These are phyloP conservation scores for Lepus europaeus DNA, from an alignment of 2,113 vertebrate species.

Conservation along the genomic window DNA sequence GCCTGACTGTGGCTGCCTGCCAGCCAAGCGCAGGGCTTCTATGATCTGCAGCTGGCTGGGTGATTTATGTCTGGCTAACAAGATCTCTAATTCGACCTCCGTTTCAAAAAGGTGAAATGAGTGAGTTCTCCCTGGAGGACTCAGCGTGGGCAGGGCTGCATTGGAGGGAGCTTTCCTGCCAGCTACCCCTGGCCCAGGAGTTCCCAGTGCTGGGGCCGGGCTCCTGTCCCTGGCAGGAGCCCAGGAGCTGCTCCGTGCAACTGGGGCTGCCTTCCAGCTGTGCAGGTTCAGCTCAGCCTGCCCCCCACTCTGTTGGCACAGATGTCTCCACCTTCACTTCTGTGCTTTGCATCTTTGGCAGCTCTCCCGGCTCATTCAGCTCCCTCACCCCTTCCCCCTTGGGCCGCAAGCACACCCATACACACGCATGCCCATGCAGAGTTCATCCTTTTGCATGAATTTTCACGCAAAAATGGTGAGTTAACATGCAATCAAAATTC, in stretches of 20 bases:
- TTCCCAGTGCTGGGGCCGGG: not conserved
- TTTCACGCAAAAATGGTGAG: not conserved
- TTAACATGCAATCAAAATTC: not conserved
- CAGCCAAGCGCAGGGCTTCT: not conserved
- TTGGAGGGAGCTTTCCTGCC: not conserved
- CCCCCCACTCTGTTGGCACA: not conserved
- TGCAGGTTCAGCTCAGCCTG: not conserved
- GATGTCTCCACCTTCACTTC: not conserved
- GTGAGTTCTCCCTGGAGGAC: not conserved
- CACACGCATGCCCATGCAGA: fast-evolving
- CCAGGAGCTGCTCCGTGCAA: not conserved
- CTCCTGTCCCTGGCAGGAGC: fast-evolving
- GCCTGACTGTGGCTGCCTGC: fast-evolving
- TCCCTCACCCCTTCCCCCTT: not conserved
- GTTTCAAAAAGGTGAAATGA: conserved; percentile 38
- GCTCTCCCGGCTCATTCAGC: not conserved
- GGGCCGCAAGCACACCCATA: not conserved
- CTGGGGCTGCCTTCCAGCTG: not conserved
- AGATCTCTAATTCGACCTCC: conserved; percentile 13
- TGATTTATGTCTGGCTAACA: not conserved
- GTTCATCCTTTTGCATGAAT: not conserved
- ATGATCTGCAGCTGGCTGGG: not conserved
- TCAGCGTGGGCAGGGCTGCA: not conserved
- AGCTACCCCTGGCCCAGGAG: not conserved
- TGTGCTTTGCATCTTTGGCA: conserved; percentile 9